Conservation (phyloP, 2,888 invertebrate genomes). For the Dioctria linearis region DNA sequence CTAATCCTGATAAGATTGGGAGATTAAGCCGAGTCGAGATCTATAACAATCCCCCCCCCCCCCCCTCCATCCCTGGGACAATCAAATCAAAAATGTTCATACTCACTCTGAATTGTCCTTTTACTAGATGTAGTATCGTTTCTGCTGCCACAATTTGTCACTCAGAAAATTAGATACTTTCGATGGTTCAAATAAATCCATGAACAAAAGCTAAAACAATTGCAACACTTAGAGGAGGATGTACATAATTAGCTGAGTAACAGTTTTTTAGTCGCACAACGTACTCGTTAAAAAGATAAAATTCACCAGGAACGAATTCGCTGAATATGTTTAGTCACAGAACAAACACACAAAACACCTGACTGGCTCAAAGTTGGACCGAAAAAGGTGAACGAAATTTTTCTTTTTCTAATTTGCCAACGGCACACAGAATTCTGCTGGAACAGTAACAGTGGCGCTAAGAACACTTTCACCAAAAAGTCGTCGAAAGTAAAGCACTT, state of each 20-base stretch:
- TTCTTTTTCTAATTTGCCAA: constrained; percentile 24
- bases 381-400: not conserved
- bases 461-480: not conserved
- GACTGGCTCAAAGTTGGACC: constrained; percentile 27
- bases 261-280: not conserved
- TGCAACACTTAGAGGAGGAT: not conserved
- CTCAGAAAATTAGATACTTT: constrained; percentile 2
- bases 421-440: not conserved
- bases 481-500: not conserved
- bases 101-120: constrained; percentile 38
- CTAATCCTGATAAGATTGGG: constrained; percentile 20
- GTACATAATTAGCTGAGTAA: not conserved
- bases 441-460: not conserved
- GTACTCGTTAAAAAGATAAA: not conserved
- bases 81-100: constrained; percentile 41
- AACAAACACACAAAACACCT: constrained; percentile 20
- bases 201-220: constrained; percentile 7
- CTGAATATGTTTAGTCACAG: not conserved
- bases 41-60: too few relatives aligned
- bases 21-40: constrained; percentile 11
- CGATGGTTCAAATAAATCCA: constrained; percentile 28
- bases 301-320: not conserved
- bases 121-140: not conserved
- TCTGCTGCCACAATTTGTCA: constrained; percentile 11
- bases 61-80: not conserved